Percentiles rank a stretch among this genome's conserved stretches.
Evolutionary conservation across 2,113 vertebrate genomes (phyloP).

Genomic region (Elephantulus edwardii): DNA sequence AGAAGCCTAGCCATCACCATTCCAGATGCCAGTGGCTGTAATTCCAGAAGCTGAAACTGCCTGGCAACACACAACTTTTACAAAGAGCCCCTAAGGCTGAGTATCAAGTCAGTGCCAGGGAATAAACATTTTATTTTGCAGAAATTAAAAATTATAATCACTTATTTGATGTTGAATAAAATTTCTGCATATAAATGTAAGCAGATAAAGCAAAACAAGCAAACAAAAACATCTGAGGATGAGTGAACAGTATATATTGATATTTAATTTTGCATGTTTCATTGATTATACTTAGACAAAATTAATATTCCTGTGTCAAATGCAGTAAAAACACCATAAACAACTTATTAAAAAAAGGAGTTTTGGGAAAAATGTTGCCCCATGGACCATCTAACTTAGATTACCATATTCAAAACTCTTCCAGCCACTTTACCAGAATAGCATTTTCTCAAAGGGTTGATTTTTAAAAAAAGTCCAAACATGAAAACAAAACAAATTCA

Average conservation of each 20-base stretch:
- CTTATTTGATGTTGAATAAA: slow-evolving; percentile 5
- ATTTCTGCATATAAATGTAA: slow-evolving; percentile 16
- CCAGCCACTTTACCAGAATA: slow-evolving; percentile 37
- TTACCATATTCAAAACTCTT: slow-evolving; percentile 52
- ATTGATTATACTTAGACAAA: slow-evolving; percentile 9
- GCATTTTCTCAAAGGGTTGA: slow-evolving; percentile 28
- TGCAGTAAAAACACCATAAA: background rate
- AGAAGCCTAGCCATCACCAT: background rate
- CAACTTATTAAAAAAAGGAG: background rate
- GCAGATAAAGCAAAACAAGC: background rate
- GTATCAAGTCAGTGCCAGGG: background rate
- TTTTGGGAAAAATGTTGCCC: slow-evolving; percentile 32
- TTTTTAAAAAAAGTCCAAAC: slow-evolving; percentile 13
- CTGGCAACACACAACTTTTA: background rate
- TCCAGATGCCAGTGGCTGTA: background rate
- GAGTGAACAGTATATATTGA: too few relatives aligned
- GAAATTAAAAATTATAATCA: slow-evolving; percentile 45
- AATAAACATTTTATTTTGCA: slow-evolving; percentile 14
- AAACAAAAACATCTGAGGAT: background rate
- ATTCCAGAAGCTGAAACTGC: background rate
- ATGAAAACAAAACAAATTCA: slow-evolving; percentile 50
- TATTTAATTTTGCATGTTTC: slow-evolving; percentile 19
- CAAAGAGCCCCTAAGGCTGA: background rate
- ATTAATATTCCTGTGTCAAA: background rate
- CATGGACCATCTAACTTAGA: background rate